A percentile compares a stretch with the other conserved stretches of the same genome.
phyloP scores from a whole-genome alignment of 2,888 invertebrate species.

The Pardosa pseudoannulata region DNA sequence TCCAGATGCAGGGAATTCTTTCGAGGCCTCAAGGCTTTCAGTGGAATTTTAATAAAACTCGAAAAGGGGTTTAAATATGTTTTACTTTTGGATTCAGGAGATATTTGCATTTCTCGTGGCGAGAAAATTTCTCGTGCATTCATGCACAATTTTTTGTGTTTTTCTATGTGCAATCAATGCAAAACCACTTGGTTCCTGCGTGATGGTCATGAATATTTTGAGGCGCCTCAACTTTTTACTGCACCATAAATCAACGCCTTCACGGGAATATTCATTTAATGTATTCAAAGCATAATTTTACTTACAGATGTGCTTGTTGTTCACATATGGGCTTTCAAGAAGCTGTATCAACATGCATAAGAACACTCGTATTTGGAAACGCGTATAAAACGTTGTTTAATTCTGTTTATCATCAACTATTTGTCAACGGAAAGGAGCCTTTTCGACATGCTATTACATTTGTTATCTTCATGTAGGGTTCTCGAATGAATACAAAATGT shows the following conservation, averaged over 20 bases:
- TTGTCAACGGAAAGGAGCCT: neutral
- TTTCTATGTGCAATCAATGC: constrained; percentile 9
- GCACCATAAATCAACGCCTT: neutral
- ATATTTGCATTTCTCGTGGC: constrained; percentile 22
- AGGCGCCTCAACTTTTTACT: neutral
- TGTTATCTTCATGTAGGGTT: too few relatives aligned
- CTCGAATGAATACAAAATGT: too few relatives aligned
- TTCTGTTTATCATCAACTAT: neutral
- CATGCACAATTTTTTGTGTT: neutral
- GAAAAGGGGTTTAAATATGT: constrained; percentile 19
- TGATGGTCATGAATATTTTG: constrained; percentile 16
- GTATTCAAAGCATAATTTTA: neutral
- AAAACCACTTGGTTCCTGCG: neutral
- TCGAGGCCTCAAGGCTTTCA: neutral
- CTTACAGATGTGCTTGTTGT: neutral
- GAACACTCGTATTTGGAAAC: neutral
- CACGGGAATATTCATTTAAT: neutral
- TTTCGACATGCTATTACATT: neutral
- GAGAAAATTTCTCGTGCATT: neutral
- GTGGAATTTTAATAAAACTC: constrained; percentile 4
- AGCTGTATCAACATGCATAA: neutral
- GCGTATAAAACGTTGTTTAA: neutral
- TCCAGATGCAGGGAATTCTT: constrained; percentile 12
- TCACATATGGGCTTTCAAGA: neutral
- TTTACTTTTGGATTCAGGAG: neutral